Conservation (phyloP, 2,113 vertebrate genomes). For the Hydrochoerus hydrochaeris region DNA sequence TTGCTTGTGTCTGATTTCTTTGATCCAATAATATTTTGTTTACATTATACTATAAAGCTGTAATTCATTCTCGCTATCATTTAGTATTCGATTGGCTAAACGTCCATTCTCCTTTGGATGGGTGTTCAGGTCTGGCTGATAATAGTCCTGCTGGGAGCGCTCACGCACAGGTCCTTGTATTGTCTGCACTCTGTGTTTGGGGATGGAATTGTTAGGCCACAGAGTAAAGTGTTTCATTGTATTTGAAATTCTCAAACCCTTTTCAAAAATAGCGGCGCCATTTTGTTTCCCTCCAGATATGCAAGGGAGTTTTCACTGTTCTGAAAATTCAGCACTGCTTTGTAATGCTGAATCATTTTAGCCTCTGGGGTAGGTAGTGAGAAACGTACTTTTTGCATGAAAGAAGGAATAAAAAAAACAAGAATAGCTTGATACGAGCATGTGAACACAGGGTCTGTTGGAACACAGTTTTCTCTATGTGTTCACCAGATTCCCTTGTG, state of each 20-base stretch:
- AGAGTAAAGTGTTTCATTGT: neutral
- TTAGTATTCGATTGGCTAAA: neutral
- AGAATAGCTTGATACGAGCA: neutral
- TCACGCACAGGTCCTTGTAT: accelerated
- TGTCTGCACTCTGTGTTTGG: neutral
- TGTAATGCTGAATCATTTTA: neutral
- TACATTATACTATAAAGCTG: neutral
- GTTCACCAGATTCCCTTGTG: neutral
- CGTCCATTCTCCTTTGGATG: neutral
- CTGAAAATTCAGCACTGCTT: neutral
- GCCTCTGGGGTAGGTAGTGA: neutral
- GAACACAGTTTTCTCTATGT: neutral
- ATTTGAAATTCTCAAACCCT: neutral
- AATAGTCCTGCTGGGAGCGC: accelerated
- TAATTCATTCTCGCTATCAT: neutral
- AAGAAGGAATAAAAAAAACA: neutral
- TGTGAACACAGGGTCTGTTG: neutral
- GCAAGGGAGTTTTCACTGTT: neutral
- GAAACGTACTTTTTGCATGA: neutral
- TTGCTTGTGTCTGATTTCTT: neutral
- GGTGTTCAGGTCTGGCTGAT: neutral
- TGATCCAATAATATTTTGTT: neutral
- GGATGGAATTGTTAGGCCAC: neutral
- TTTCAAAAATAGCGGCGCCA: neutral
- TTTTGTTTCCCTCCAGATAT: neutral